Percentiles rank a stretch among this genome's conserved stretches.
Evolutionary conservation across 2,888 invertebrate genomes (phyloP).

Genomic region (Drosophila austrosaltans): DNA sequence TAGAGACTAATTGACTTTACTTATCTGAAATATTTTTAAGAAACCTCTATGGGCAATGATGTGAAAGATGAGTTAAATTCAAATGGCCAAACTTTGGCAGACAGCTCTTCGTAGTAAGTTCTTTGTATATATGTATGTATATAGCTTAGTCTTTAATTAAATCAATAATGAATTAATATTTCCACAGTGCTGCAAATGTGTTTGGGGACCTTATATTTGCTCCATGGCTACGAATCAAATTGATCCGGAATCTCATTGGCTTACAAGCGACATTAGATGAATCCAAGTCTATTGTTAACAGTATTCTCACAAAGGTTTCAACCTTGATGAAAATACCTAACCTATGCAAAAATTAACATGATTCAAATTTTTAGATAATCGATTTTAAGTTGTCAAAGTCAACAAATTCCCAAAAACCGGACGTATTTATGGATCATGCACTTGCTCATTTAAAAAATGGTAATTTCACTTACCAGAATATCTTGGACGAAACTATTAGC

Average conservation of each 20-base stretch:
- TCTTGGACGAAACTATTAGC: conserved; percentile 67
- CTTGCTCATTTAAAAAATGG: conserved; percentile 58
- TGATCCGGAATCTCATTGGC: not conserved
- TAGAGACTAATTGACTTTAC: not conserved
- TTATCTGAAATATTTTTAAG: not conserved
- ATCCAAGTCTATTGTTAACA: not conserved
- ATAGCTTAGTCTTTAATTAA: no score
- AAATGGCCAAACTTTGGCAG: not conserved
- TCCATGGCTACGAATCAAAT: not conserved
- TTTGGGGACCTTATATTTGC: not conserved
- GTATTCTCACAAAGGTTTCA: not conserved
- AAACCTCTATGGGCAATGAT: not conserved
- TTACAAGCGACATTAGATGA: not conserved
- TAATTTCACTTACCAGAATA: conserved; percentile 60
- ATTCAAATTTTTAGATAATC: conserved; percentile 45
- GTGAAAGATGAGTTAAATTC: not conserved
- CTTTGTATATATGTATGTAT: no score
- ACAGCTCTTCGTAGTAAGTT: not conserved
- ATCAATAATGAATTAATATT: no score
- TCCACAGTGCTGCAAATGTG: not conserved
- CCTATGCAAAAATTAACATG: not conserved
- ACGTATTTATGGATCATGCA: conserved; percentile 57
- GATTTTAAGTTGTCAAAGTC: conserved; percentile 33
- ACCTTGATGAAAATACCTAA: not conserved
- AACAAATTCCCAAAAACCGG: not conserved